Evolutionary conservation across 2,888 invertebrate genomes (phyloP), one percentile per base, ranked within the genome.

Genomic region (Scotopteryx bipunctaria): DNA sequence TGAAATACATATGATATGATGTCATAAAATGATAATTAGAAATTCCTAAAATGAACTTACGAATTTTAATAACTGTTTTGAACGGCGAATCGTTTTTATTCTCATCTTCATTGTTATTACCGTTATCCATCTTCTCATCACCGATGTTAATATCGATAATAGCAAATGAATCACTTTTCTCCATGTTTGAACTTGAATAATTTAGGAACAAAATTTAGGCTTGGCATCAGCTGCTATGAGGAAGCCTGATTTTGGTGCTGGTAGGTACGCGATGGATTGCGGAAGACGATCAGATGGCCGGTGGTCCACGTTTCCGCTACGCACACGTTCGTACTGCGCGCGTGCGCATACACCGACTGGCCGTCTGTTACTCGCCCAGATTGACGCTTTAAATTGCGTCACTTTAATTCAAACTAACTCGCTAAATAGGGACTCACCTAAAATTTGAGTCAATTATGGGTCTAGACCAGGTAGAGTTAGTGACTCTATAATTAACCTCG

Each of bases 91-190:
- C 73, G 54, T 71, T 81, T 58, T 68, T 73, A 45, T 73, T 77
- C 37, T 72, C 63, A 23, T 63, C 64, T 46, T 55, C 65, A 13
- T 57, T 64, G 19, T 61, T 63, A 37, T 65, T 67, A 15, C 59
- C 49, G 25, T 60, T 66, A 53, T 71, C 67, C 51, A 69, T 75
- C 55, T 70, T 76, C 53, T 83, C 85, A 69, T 78, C 71, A 51
- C 66, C 61, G 52, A 86, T 78, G 55, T 83, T 81, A 57, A 87
- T 80, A 63, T 86, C 83, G 61, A 86, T 67, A 51, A 86, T 80
- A 56, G 84, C 76, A 59, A 83, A 86, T n/a, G 84, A 73, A 42
- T 80, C 78, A 70, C 73, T 76, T 56, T 78, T 78, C 63, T 84
- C 81, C 85, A 86, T 86, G 46, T 55, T 70, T 29, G 46, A 25